Evolutionary conservation across 2,113 vertebrate genomes (phyloP).

Genomic region (Aspiorhynchus laticeps): DNA sequence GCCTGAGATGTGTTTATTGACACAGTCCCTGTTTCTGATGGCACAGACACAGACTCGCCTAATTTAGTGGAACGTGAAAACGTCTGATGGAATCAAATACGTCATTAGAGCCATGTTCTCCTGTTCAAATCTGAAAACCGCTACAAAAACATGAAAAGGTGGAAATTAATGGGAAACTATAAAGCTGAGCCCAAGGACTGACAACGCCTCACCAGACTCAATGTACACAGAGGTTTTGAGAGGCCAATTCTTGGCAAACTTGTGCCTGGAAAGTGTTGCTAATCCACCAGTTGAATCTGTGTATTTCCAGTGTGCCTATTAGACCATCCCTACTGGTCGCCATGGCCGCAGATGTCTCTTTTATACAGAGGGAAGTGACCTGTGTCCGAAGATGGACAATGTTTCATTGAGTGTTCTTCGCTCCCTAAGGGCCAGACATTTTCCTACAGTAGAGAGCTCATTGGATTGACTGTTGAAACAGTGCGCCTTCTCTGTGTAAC

Average conservation of each 20-base stretch:
- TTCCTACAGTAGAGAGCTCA: slow-evolving; percentile 57
- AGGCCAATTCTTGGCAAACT: slow-evolving; percentile 27
- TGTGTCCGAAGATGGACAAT: slow-evolving; percentile 61
- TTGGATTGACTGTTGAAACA: slow-evolving; percentile 61
- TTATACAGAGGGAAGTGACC: slow-evolving; percentile 56
- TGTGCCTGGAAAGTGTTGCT: slow-evolving; percentile 41
- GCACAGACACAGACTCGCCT: neutral
- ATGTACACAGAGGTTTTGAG: slow-evolving; percentile 43
- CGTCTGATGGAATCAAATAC: slow-evolving; percentile 23
- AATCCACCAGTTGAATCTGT: slow-evolving; percentile 38
- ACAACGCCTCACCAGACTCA: slow-evolving; percentile 33
- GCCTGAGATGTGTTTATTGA: slow-evolving; percentile 12
- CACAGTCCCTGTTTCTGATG: slow-evolving; percentile 37
- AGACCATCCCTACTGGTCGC: slow-evolving; percentile 45
- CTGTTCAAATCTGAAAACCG: slow-evolving; percentile 17
- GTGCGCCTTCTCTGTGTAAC: slow-evolving; percentile 60
- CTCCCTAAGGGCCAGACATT: slow-evolving; percentile 60
- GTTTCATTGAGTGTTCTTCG: slow-evolving; percentile 58
- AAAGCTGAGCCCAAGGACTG: slow-evolving; percentile 25
- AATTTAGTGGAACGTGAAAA: slow-evolving; percentile 40
- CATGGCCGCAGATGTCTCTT: slow-evolving; percentile 50
- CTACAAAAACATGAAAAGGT: slow-evolving; percentile 27
- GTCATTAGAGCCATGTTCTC: slow-evolving; percentile 3
- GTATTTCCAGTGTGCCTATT: slow-evolving; percentile 39
- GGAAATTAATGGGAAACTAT: slow-evolving; percentile 26